Conservation (phyloP, 2,113 vertebrate genomes). For the Myotis brandtii region DNA sequence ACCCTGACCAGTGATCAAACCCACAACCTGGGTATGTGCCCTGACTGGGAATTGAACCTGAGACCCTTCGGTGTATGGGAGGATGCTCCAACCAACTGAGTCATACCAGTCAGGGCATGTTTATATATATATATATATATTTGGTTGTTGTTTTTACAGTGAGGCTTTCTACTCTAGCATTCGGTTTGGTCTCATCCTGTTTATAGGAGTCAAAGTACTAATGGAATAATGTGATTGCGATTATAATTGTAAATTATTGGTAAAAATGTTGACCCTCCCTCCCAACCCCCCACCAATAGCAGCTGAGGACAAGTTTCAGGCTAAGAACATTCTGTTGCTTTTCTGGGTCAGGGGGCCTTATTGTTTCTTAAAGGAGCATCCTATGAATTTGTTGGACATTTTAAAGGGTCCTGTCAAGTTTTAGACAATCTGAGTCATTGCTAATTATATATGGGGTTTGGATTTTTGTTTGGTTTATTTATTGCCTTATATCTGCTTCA, state of each 20-base stretch:
- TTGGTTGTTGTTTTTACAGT: background rate
- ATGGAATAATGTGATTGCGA: conserved; percentile 19
- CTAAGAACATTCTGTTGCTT: background rate
- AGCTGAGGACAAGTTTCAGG: background rate
- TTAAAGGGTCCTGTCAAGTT: conserved; percentile 53
- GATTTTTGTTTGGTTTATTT: conserved; percentile 50
- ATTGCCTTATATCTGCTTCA: background rate
- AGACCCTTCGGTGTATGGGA: background rate
- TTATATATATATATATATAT: background rate
- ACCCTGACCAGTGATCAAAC: background rate
- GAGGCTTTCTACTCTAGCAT: background rate
- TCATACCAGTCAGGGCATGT: background rate
- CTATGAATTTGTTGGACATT: background rate
- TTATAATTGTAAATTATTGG: conserved; percentile 28
- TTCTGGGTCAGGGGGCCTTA: background rate
- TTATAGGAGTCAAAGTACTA: conserved; percentile 29
- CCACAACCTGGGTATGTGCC: background rate
- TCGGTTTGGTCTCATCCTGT: conserved; percentile 55
- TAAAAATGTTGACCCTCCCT: background rate
- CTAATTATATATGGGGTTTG: conserved; percentile 31
- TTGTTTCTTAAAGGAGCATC: conserved; percentile 23
- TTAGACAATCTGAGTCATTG: conserved; percentile 23
- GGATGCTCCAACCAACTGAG: background rate
- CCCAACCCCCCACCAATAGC: background rate
- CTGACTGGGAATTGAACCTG: background rate